phyloP scores from a whole-genome alignment of 2,797 vertebrate species.

The Chloroceryle amazona region DNA sequence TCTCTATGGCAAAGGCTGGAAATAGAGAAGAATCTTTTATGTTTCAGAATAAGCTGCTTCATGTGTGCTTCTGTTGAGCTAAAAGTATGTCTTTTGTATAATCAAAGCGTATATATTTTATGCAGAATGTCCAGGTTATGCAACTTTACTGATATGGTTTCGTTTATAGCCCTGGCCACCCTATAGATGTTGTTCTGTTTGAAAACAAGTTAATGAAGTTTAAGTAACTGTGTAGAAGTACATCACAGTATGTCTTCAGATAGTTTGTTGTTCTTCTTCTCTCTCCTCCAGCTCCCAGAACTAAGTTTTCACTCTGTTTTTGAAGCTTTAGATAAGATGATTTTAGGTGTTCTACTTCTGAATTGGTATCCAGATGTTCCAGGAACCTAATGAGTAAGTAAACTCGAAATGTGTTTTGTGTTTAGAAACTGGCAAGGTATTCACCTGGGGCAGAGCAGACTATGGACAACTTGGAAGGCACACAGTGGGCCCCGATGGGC shows the following conservation, averaged over 20 bases:
- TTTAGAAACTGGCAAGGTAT: conserved; percentile 89
- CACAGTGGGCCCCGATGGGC: background rate
- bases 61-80: conserved; percentile 38
- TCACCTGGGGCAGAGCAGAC: conserved; percentile 92
- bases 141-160: conserved; percentile 61
- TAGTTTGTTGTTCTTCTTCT: background rate
- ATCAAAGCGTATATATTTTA: conserved; percentile 31
- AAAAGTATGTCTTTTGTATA: conserved; percentile 55
- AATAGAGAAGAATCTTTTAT: conserved; percentile 40
- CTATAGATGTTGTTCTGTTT: conserved; percentile 53
- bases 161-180: conserved; percentile 56
- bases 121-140: conserved; percentile 45
- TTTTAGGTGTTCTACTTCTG: background rate
- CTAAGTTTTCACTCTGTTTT: background rate
- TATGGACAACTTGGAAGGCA: conserved; percentile 92
- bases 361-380: background rate
- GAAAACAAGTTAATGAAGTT: conserved; percentile 54
- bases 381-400: background rate
- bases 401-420: conserved; percentile 39
- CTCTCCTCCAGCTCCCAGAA: background rate
- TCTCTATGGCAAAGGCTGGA: conserved; percentile 36
- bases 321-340: background rate
- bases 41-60: conserved; percentile 60
- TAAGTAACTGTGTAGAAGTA: conserved; percentile 15
- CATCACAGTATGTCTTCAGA: background rate